Evolutionary conservation across 2,113 vertebrate species (phyloP).

Genomic region (Pristiophorus japonicus): DNA sequence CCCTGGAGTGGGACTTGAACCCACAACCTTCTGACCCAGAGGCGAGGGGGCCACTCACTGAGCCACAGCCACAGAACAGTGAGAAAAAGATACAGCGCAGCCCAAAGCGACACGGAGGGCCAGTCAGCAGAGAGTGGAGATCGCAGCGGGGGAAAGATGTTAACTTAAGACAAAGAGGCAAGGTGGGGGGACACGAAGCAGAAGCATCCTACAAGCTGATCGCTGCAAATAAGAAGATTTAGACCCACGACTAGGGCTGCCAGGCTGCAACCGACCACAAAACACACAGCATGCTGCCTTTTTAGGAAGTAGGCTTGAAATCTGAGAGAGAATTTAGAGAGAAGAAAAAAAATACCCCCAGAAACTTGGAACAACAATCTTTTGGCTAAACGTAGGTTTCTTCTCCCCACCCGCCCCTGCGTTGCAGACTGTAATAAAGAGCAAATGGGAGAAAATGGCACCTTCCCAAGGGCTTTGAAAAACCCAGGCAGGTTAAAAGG

Average conservation of each 20-base stretch:
- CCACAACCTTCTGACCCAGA: no score
- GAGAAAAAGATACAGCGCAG: neutral
- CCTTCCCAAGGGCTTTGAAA: neutral
- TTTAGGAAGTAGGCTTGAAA: neutral
- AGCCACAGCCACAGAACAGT: no score
- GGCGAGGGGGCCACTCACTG: no score
- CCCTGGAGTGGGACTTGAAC: no score
- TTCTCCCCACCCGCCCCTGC: no score
- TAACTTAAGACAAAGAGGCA: neutral
- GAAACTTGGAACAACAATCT: neutral
- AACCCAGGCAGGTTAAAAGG: neutral
- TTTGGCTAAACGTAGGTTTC: neutral
- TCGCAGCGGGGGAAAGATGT: neutral
- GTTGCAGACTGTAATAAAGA: neutral
- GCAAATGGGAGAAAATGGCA: neutral
- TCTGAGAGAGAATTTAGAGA: neutral
- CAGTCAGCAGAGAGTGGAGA: neutral
- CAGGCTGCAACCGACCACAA: neutral
- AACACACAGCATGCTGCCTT: neutral
- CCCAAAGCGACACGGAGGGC: neutral
- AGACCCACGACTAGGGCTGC: neutral
- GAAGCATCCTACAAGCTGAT: neutral
- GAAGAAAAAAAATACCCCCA: neutral
- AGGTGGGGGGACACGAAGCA: no score
- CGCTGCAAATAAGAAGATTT: neutral